Evolutionary conservation across 1,140 invertebrate genomes (phyloP).

Genomic region (Trypoxylus dichotomus): DNA sequence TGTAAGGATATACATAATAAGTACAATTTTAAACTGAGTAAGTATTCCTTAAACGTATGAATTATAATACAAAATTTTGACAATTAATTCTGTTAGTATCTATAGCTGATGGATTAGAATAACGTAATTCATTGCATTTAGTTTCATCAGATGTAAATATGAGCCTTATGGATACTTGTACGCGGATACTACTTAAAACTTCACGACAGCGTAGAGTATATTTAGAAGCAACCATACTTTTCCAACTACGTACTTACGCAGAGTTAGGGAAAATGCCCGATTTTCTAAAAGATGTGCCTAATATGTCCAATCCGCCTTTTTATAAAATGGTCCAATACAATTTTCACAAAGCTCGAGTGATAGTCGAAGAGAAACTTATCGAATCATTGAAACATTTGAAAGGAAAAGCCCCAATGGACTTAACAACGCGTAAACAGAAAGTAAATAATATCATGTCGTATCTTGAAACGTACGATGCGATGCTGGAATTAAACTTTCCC

Average conservation of each 20-base stretch:
- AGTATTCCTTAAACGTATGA: not conserved
- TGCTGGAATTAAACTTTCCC: slow-evolving; percentile 78
- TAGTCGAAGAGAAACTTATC: slow-evolving; percentile 25
- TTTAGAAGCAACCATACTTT: not conserved
- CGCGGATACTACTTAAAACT: not conserved
- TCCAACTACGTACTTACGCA: not conserved
- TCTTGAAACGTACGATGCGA: slow-evolving; percentile 71
- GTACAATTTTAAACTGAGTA: not conserved
- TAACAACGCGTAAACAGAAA: not conserved
- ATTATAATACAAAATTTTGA: not conserved
- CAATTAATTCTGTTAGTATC: not conserved
- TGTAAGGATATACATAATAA: not conserved
- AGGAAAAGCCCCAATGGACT: slow-evolving; percentile 8
- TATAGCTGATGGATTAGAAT: too few relatives aligned
- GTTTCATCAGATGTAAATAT: not conserved
- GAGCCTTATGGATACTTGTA: not conserved
- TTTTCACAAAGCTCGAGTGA: slow-evolving; percentile 24
- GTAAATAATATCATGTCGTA: slow-evolving; percentile 51
- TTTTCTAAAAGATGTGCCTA: slow-evolving; percentile 13
- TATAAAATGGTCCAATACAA: slow-evolving; percentile 27
- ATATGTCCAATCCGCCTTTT: slow-evolving; percentile 15
- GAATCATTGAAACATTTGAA: slow-evolving; percentile 24
- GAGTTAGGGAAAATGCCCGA: slow-evolving; percentile 24
- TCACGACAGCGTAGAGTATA: not conserved
- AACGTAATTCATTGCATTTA: too few relatives aligned